Evolutionary conservation across 2,888 invertebrate species (phyloP).

Genomic region (Ichneumon xanthorius): DNA sequence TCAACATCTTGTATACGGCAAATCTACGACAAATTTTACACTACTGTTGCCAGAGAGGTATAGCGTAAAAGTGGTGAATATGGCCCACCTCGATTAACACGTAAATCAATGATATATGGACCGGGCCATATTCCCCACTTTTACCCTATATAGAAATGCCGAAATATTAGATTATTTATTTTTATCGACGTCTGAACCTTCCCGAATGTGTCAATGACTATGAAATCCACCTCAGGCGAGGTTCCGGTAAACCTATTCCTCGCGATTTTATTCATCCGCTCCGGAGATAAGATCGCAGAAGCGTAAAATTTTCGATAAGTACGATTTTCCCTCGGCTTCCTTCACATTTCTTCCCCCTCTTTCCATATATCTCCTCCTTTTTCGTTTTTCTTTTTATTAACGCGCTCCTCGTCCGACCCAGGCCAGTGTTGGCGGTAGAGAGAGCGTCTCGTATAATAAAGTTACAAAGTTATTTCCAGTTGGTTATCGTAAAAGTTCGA

Average conservation of each 20-base stretch:
- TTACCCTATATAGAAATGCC: not conserved
- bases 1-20: not conserved
- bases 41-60: not conserved
- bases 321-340: slow-evolving; percentile 59
- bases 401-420: slow-evolving; percentile 65
- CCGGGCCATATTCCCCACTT: too few relatives aligned
- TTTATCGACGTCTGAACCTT: not conserved
- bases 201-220: not conserved
- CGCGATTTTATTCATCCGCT: slow-evolving; percentile 52
- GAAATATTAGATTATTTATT: not conserved
- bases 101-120: too few relatives aligned
- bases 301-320: slow-evolving; percentile 65
- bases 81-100: too few relatives aligned
- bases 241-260: slow-evolving; percentile 9
- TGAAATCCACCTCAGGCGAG: not conserved
- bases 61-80: too few relatives aligned
- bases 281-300: slow-evolving; percentile 59
- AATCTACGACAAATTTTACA: not conserved
- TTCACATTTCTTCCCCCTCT: slow-evolving; percentile 38
- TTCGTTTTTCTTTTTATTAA: slow-evolving; percentile 73
- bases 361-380: slow-evolving; percentile 39
- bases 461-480: slow-evolving; percentile 81
- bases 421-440: slow-evolving; percentile 57
- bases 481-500: slow-evolving; percentile 81
- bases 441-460: slow-evolving; percentile 77